Percentiles rank a stretch among this genome's conserved stretches.
phyloP scores from a whole-genome alignment of 2,113 vertebrate genomes.

The Cyphomyrus plagiostoma region DNA sequence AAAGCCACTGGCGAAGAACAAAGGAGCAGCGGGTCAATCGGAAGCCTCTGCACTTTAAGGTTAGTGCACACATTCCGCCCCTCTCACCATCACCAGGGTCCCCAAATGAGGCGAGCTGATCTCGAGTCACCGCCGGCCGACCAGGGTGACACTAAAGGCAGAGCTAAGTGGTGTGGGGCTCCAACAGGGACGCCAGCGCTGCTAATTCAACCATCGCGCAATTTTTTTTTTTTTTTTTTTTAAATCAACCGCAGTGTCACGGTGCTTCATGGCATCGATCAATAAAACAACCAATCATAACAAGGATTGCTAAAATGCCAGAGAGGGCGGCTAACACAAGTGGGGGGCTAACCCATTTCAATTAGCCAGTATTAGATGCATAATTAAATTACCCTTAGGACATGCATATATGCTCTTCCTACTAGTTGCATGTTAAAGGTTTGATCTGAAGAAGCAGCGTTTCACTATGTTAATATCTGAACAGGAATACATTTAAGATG shows the following conservation, averaged over 20 bases:
- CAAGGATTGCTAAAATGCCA: background rate
- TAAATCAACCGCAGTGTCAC: background rate
- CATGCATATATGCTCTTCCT: background rate
- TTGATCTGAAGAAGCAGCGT: background rate
- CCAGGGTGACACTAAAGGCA: background rate
- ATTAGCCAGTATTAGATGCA: background rate
- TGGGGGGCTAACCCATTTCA: background rate
- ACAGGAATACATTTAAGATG: background rate
- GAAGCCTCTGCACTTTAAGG: background rate
- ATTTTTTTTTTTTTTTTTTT: background rate
- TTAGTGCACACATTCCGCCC: background rate
- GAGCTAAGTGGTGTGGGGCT: background rate
- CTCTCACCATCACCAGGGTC: background rate
- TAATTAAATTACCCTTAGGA: background rate
- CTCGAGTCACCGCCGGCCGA: background rate
- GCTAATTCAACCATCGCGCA: background rate
- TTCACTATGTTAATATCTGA: background rate
- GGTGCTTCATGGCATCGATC: background rate
- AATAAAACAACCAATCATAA: background rate
- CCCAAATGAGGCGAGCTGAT: background rate
- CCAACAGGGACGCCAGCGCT: background rate
- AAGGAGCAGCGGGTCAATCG: conserved; percentile 25
- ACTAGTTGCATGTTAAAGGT: background rate
- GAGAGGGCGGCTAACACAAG: background rate
- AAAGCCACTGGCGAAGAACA: conserved; percentile 35